Evolutionary conservation across 2,113 vertebrate species (phyloP), one percentile per base, ranked within the genome.

Genomic region (Conger conger): DNA sequence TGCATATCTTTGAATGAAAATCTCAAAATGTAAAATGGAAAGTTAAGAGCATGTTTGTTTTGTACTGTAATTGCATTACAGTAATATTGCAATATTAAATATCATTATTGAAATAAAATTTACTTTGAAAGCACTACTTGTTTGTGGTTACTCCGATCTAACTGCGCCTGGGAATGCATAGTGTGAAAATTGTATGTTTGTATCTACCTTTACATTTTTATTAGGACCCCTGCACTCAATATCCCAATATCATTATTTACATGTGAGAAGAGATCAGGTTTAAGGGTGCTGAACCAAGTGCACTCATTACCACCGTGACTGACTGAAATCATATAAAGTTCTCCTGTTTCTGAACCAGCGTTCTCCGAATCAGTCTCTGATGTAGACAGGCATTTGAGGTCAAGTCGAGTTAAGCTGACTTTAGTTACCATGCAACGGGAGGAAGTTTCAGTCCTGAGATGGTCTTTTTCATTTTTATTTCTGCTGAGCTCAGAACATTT

Each of bases 91-190:
- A 5, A 20, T 20, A 38, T 23, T 18, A 42, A 79, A 18, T 8
- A 53, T 57, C 36, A 11, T 78, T 84, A 37, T 84, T 38, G 68
- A 57, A 84, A 79, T 54, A 76, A 84, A 40, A 40, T 84, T 38
- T 40, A 79, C 76, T 57, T 79, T 63, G 37, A n/a, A 79, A 63
- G 83, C 50, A 63, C 38, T 17, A 18, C 27, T 45, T 38, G 42
- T 30, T 16, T 8, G 38, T 83, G 27, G 30, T 84, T 80, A 57
- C 53, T 60, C 76, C 38, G 9, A 84, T 78, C 35, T 42, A 78
- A 33, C 18, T 17, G n/a, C 23, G 13, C 30, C 40, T 40, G 1
- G 4, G n/a, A 33, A n/a, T 50, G 4, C 38, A 11, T 18, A 36
- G 15, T 78, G 23, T 60, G 53, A 37, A 38, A 60, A 60, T 60